Evolutionary conservation across 1,140 invertebrate species (phyloP), one percentile per base, ranked within the genome.

Genomic region (Diorhabda carinulata): DNA sequence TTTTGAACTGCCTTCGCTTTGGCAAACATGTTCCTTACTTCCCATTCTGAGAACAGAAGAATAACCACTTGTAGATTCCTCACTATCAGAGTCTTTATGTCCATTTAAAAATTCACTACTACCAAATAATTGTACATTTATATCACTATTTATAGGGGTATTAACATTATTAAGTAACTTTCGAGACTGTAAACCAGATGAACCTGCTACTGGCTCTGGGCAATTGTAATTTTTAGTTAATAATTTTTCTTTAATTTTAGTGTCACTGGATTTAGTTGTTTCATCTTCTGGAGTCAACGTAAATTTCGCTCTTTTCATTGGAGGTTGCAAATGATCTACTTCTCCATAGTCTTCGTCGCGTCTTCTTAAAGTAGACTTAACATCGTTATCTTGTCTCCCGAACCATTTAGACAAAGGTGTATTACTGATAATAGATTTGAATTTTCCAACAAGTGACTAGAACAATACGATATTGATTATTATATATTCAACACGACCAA

Each of bases 381-480:
- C 80, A 5, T 72, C 67, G 61, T 76, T 78, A 5, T 77, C 73
- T 45, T 74, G 74, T 61, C 73, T 78, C 44, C 79, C 76, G 64
- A 85, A 85, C 83, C 84, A 84, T 74, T 83, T 84, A 5, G 79
- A 82, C n/a, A 85, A 78, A n/a, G 76, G 73, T 5, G 82, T 81
- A 52, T 78, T 73, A 44, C 81, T 83, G 58, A 85, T 74, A 40
- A 85, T 76, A 43, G 80, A 81, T 74, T 79, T 83, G 42, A 85
- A 79, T 81, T 83, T 84, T 68, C 81, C 81, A 60, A 85, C 82
- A 76, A 85, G 83, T 47, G 84, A 84, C 84, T 85, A 78, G 62
- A 83, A 80, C 78, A 70, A 73, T 74, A 70, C 67, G 73, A 69
- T 64, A 52, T 6, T 52, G 47, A 8, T 52, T 8, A 52, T 8